Evolutionary conservation across 2,113 vertebrate genomes (phyloP), one percentile per base, ranked within the genome.

Genomic region (Equus przewalskii): DNA sequence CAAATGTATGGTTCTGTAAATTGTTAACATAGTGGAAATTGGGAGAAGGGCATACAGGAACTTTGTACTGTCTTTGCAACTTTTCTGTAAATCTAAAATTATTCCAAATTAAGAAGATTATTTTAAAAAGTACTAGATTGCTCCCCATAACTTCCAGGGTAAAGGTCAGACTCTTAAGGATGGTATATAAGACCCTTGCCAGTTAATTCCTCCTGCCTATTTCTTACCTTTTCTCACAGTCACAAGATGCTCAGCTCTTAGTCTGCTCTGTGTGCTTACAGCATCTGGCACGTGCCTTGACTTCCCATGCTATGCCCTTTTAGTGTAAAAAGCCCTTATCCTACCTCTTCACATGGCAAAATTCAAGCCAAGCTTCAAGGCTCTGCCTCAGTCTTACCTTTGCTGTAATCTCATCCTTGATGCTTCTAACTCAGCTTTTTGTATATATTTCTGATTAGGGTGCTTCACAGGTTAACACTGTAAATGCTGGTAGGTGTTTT

Each of bases 161-260:
- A 22, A 60, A 67, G 24, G 33, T 70, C 30, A 87, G 80, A 58
- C 26, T 54, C 13, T 80, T 76, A 22, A 83, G 26, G 36, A 73
- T 94, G 79, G 54, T 72, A 19, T 80, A 76, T 83, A 96, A 96
- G 41, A 80, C 33, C 16, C 46, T 85, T 82, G 33, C 33, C 21
- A 78, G 16, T 65, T 58, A 65, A 90, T 70, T 58, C 26, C 21
- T 13, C 54, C 70, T 91, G 8, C 33, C 28, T 70, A 2, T 72
- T 91, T 78, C 73, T 72, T 87, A 30, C 16, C 46, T 41, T 67
- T 56, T 51, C 69, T 75, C 21, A 49, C 30, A 22, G 1, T 44
- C 54, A 49, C 0, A 1, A 33, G 64, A 12, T 41, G 8, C 65
- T 75, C 54, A 62, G 69, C 64, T 41, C 0, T 33, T 49, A 41